Evolutionary conservation across 2,797 vertebrate species (phyloP).

Genomic region (Gymnoscopelus braueri): DNA sequence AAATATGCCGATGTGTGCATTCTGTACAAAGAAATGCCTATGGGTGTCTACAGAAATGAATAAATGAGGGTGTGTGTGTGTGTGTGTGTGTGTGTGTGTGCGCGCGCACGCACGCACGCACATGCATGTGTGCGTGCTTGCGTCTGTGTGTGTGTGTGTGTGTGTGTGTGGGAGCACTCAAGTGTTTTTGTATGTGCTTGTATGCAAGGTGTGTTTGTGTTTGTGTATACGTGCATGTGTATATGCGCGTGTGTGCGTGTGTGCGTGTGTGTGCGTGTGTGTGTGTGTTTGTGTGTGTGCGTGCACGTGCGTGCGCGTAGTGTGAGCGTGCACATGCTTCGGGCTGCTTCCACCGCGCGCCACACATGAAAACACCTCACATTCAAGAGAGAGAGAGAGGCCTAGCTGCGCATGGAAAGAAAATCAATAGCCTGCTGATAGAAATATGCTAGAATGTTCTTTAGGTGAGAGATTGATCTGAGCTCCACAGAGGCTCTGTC

Average conservation of each 20-base stretch:
- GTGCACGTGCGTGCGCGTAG: neutral
- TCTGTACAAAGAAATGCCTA: constrained; percentile 75
- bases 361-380: constrained; percentile 76
- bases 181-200: neutral
- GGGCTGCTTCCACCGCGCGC: constrained; percentile 70
- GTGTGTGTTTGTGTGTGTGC: constrained; percentile 3
- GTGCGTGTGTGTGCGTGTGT: neutral
- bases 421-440: constrained; percentile 85
- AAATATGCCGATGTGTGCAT: constrained; percentile 78
- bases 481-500: constrained; percentile 77
- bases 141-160: constrained; percentile 30
- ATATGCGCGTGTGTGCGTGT: constrained; percentile 7
- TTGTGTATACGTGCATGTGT: neutral
- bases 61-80: constrained; percentile 70
- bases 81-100: constrained; percentile 34
- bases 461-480: constrained; percentile 84
- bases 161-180: constrained; percentile 1
- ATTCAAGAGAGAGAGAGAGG: constrained; percentile 56
- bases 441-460: constrained; percentile 83
- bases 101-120: no score
- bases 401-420: constrained; percentile 70
- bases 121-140: constrained; percentile 8
- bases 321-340: constrained; percentile 52
- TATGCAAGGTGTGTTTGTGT: no score
- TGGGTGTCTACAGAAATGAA: constrained; percentile 80